phyloP scores from a whole-genome alignment of 2,888 invertebrate species.

The Torymus auratus region DNA sequence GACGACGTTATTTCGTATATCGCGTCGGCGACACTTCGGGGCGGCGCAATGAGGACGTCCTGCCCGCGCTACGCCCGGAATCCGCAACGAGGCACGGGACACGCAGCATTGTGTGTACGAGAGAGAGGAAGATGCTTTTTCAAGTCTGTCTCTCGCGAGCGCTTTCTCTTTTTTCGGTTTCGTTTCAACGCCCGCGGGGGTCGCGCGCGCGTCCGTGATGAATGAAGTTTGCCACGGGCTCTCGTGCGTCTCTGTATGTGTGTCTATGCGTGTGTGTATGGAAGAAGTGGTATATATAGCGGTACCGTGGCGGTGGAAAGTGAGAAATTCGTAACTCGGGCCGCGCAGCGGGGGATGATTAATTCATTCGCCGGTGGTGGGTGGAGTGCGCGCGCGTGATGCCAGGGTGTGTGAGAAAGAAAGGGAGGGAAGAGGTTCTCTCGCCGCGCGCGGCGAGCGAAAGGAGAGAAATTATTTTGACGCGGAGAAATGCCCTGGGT shows the following conservation, averaged over 20 bases:
- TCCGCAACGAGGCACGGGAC: conserved; percentile 15
- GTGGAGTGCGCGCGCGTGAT: too few relatives aligned
- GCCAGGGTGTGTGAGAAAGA: too few relatives aligned
- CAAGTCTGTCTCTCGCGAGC: too few relatives aligned
- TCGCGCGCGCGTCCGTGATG: conserved; percentile 17
- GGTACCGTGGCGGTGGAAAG: conserved; percentile 1
- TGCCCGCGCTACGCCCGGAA: conserved; percentile 24
- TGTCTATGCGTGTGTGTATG: too few relatives aligned
- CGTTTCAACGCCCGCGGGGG: background rate
- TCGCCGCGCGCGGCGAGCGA: too few relatives aligned
- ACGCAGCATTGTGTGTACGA: background rate
- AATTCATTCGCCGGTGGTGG: conserved; percentile 19
- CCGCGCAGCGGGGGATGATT: conserved; percentile 37
- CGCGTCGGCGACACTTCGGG: background rate
- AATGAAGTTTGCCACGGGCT: conserved; percentile 30
- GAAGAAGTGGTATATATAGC: too few relatives aligned
- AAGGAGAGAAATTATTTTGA: too few relatives aligned
- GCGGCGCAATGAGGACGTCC: conserved; percentile 15
- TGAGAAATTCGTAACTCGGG: conserved; percentile 39
- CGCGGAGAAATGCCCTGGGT: too few relatives aligned
- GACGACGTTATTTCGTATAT: conserved; percentile 4
- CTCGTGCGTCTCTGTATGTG: too few relatives aligned
- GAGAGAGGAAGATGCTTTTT: background rate
- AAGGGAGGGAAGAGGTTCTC: too few relatives aligned
- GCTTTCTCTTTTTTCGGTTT: background rate